These are phyloP conservation scores for Delichon dasypus DNA, from an alignment of 2,797 vertebrate species.

Conservation along the genomic window DNA sequence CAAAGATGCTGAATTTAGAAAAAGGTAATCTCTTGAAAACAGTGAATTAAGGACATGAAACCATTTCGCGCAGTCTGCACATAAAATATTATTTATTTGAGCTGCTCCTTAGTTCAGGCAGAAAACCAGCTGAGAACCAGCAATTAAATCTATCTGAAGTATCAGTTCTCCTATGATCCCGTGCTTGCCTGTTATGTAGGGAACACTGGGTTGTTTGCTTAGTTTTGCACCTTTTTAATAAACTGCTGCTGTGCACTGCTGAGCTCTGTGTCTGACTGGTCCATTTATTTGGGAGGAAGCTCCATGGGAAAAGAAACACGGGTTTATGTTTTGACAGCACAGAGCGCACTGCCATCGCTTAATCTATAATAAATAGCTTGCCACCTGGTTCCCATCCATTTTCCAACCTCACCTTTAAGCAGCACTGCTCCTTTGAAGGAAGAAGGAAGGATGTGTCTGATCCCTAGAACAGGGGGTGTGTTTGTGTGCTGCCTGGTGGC, in stretches of 20 bases:
- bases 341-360: conserved; percentile 40
- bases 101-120: conserved; percentile 58
- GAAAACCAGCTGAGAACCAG: conserved; percentile 62
- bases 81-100: conserved; percentile 18
- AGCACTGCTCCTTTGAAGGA: background rate
- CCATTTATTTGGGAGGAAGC: conserved; percentile 35
- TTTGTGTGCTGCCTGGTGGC: background rate
- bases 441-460: background rate
- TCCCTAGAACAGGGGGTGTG: rapidly evolving
- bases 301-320: conserved; percentile 18
- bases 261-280: conserved; percentile 18
- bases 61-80: background rate
- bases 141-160: conserved; percentile 70
- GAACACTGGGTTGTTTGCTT: conserved; percentile 35
- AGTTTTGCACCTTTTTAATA: conserved; percentile 17
- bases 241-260: conserved; percentile 33
- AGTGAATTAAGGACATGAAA: background rate
- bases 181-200: conserved; percentile 42
- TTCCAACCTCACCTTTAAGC: conserved; percentile 14
- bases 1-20: background rate
- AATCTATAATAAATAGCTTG: conserved; percentile 60
- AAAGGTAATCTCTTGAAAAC: conserved; percentile 7
- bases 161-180: conserved; percentile 56
- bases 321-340: conserved; percentile 43
- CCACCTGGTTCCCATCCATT: conserved; percentile 49